A percentile compares a stretch with the other conserved stretches of the same genome.
These are phyloP conservation scores for Myotis brandtii DNA, from an alignment of 2,113 vertebrate species.

Conservation along the genomic window DNA sequence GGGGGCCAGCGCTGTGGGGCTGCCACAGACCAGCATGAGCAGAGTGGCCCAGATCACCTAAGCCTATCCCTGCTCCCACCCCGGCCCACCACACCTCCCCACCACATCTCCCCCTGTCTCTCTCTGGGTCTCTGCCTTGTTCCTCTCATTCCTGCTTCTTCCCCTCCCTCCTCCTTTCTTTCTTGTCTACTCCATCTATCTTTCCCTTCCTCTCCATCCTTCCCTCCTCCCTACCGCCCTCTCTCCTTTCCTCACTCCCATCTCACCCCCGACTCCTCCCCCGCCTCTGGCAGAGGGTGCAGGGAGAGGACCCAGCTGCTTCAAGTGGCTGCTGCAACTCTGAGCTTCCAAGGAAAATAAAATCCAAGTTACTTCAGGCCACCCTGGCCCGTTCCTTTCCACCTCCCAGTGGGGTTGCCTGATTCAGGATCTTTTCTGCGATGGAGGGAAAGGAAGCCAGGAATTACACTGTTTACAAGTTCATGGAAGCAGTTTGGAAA, in stretches of 20 bases:
- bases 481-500: not conserved
- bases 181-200: not conserved
- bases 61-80: not conserved
- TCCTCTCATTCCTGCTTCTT: not conserved
- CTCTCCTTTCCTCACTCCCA: not conserved
- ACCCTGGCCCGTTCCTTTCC: not conserved
- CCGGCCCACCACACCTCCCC: no score
- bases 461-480: not conserved
- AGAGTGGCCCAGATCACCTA: not conserved
- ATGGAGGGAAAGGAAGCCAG: not conserved
- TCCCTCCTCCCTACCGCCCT: not conserved
- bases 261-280: no score
- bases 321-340: not conserved
- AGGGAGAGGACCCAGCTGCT: not conserved
- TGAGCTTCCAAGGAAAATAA: not conserved
- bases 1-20: not conserved
- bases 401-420: not conserved
- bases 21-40: not conserved
- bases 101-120: not conserved
- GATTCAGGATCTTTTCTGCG: not conserved
- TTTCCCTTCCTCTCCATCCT: not conserved
- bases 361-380: not conserved
- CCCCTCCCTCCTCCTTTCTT: not conserved
- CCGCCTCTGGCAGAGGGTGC: not conserved
- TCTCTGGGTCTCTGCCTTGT: not conserved